phyloP scores from a whole-genome alignment of 30 jellyfish, hydroid and myxozoan species.

The Catostylus mosaicus region DNA sequence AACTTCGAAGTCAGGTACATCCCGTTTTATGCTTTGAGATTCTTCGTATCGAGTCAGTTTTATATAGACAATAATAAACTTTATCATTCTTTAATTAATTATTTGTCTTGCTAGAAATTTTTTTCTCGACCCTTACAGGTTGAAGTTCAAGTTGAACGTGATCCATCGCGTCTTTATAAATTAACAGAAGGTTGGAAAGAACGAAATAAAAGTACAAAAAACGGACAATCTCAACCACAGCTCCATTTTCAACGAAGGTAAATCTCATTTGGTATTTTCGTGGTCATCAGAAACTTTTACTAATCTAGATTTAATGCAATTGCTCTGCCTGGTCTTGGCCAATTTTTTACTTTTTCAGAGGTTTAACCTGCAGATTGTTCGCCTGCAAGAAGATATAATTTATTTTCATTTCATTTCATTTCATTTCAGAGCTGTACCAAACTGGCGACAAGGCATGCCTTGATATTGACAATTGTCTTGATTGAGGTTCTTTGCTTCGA shows the following conservation, averaged over 20 bases:
- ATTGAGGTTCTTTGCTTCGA: too few relatives aligned
- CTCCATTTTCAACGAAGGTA: conserved; percentile 63
- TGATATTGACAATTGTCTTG: neutral
- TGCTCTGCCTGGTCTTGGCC: too few relatives aligned
- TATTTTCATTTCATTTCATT: too few relatives aligned
- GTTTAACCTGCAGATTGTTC: too few relatives aligned
- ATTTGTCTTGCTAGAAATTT: neutral
- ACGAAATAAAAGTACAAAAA: conserved; percentile 50
- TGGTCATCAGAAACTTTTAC: neutral
- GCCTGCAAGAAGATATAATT: too few relatives aligned
- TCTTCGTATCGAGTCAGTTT: too few relatives aligned
- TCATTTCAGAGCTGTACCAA: conserved; percentile 69
- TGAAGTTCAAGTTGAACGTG: conserved; percentile 82
- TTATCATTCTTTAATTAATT: neutral
- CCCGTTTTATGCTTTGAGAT: too few relatives aligned
- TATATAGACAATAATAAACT: too few relatives aligned
- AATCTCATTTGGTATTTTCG: neutral
- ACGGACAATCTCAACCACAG: conserved; percentile 42
- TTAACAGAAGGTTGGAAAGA: conserved; percentile 87
- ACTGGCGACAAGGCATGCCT: conserved; percentile 73
- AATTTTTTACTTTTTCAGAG: too few relatives aligned
- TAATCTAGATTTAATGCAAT: too few relatives aligned
- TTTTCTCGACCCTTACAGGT: conserved; percentile 46
- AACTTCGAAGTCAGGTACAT: conserved; percentile 70
- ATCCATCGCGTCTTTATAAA: conserved; percentile 80